phyloP scores from a whole-genome alignment of 2,113 vertebrate species.

The Pteronura brasiliensis region DNA sequence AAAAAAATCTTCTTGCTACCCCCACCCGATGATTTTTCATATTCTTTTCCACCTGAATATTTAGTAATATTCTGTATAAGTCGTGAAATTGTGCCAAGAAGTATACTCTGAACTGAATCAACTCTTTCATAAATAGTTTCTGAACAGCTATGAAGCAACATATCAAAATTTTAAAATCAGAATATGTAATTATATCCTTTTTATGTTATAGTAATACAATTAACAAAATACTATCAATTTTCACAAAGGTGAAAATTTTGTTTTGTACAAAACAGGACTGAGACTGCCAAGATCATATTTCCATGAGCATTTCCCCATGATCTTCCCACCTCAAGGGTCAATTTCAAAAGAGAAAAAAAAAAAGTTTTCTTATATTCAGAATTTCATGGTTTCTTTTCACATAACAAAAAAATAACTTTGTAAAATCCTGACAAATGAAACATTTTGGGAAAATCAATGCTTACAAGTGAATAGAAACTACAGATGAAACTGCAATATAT shows the following conservation, averaged over 20 bases:
- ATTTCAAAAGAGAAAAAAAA: background rate
- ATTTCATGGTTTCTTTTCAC: background rate
- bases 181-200: background rate
- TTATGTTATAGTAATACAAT: background rate
- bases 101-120: background rate
- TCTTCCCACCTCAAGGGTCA: background rate
- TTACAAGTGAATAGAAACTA: background rate
- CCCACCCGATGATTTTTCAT: background rate
- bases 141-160: background rate
- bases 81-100: background rate
- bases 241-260: background rate
- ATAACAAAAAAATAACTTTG: background rate
- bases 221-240: background rate
- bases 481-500: background rate
- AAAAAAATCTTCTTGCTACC: background rate
- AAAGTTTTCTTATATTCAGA: background rate
- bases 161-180: background rate
- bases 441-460: background rate
- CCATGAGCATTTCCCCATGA: background rate
- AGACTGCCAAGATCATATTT: background rate
- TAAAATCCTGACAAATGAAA: background rate
- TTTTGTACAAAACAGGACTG: background rate
- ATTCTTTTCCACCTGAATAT: background rate
- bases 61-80: background rate
- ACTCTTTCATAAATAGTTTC: background rate